phyloP scores from a whole-genome alignment of 2,113 vertebrate genomes.

The Mus musculus region DNA sequence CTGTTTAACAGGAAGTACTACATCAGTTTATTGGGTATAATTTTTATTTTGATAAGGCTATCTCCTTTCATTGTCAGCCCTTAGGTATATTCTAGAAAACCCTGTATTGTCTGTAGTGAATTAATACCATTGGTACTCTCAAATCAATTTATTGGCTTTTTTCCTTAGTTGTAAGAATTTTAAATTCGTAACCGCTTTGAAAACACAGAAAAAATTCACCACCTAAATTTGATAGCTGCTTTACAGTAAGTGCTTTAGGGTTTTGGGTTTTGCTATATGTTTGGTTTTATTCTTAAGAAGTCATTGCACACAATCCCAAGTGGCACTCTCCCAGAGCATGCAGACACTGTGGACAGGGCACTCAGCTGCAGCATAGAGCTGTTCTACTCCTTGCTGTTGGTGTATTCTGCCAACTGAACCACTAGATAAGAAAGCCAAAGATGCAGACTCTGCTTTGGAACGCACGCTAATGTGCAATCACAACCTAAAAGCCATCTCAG shows the following conservation, averaged over 20 bases:
- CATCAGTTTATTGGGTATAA: neutral
- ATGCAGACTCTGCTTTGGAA: neutral
- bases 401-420: neutral
- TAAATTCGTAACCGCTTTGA: neutral
- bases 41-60: conserved; percentile 9
- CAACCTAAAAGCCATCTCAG: neutral
- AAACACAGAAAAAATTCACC: neutral
- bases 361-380: neutral
- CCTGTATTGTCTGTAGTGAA: neutral
- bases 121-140: neutral
- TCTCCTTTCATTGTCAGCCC: neutral
- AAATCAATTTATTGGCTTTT: neutral
- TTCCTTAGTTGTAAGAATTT: conserved; percentile 1
- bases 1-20: neutral
- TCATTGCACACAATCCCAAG: neutral
- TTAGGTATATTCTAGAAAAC: conserved; percentile 18
- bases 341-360: neutral
- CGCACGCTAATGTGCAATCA: neutral
- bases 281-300: neutral
- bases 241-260: neutral
- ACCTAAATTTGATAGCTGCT: neutral
- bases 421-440: conserved; percentile 24
- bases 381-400: neutral
- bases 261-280: neutral
- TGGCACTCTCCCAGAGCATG: neutral